Evolutionary conservation across 2,113 vertebrate genomes (phyloP).

Genomic region (Calidris pugnax): DNA sequence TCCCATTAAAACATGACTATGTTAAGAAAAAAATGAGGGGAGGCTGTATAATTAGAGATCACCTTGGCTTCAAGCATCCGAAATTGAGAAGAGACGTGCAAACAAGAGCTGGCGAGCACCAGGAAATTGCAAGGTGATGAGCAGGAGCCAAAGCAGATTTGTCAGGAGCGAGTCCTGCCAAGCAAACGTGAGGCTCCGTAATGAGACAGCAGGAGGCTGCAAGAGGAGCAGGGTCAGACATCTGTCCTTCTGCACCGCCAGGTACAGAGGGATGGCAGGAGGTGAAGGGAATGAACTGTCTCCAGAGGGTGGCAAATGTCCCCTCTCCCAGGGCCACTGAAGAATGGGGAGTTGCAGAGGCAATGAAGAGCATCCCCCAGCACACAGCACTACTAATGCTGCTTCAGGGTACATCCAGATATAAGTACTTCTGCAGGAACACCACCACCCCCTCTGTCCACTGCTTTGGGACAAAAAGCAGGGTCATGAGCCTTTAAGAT

Average conservation of each 20-base stretch:
- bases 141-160: neutral
- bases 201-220: neutral
- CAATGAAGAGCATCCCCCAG: neutral
- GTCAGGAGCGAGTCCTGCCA: neutral
- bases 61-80: neutral
- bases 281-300: accelerated
- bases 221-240: neutral
- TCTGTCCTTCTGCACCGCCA: neutral
- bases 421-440: accelerated
- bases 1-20: neutral
- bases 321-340: accelerated
- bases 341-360: accelerated
- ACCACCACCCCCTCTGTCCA: accelerated
- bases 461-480: neutral
- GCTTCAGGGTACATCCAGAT: accelerated
- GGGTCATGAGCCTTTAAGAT: neutral
- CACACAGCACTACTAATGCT: too few species aligned
- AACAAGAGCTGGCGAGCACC: neutral
- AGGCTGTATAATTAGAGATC: neutral
- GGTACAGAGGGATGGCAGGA: too few species aligned
- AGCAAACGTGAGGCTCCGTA: too few species aligned
- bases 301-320: accelerated
- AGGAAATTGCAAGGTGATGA: neutral
- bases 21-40: neutral
- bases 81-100: neutral